phyloP scores from a whole-genome alignment of 2,888 invertebrate species.

The Brachyptera risi region DNA sequence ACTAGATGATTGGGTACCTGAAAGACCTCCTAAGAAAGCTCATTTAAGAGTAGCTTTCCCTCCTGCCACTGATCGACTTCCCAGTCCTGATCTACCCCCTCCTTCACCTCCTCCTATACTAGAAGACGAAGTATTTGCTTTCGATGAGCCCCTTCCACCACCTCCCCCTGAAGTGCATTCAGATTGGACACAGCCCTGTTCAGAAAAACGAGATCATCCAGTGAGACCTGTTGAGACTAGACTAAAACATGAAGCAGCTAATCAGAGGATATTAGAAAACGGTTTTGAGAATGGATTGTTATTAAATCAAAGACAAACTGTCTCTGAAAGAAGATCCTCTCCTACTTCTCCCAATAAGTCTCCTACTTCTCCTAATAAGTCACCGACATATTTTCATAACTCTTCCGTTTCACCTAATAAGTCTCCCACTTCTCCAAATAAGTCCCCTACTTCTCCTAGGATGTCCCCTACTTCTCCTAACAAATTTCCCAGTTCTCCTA shows the following conservation, averaged over 20 bases:
- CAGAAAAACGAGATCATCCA: background rate
- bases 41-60: constrained; percentile 52
- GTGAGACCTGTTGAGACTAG: background rate
- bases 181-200: constrained; percentile 11
- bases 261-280: background rate
- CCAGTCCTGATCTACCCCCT: constrained; percentile 58
- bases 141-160: constrained; percentile 62
- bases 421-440: background rate
- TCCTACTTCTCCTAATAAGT: background rate
- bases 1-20: constrained; percentile 66
- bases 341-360: background rate
- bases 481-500: background rate
- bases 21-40: constrained; percentile 73
- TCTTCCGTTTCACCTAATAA: background rate
- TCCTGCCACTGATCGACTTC: constrained; percentile 46
- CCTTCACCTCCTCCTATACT: constrained; percentile 59
- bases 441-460: background rate
- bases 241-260: background rate
- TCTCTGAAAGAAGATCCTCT: background rate
- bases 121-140: constrained; percentile 55
- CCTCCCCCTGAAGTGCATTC: constrained; percentile 51
- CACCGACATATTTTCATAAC: no score
- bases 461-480: background rate
- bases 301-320: background rate
- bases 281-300: background rate